Base-by-base conservation (phyloP, 2,113 vertebrate species). In the Empidonax alnorum region DNA sequence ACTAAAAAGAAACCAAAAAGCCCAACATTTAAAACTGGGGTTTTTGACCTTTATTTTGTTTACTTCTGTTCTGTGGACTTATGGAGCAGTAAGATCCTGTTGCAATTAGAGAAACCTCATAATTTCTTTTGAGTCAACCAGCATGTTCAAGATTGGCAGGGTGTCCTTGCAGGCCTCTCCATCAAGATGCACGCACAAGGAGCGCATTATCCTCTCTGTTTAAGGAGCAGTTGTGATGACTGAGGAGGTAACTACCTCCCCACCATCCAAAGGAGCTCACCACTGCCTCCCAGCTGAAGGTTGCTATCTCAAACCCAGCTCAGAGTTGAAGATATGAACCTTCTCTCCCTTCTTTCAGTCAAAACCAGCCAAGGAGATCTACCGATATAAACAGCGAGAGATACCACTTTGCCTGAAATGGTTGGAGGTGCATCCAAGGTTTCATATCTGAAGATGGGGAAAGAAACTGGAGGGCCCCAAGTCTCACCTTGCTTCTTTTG, bases 401-500 rank as follows among this genome's bases (percentile, higher is more conserved):
- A 69, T 62, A 69, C 0, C 4, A 9, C 21, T 39, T 74, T 33
- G 46, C 53, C 62, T 15, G 4, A 59, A 81, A 81, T 31, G 55
- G 50, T 41, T 86, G 47, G 61, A 95, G 73, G 78, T 3, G 24
- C 17, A 68, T 77, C 82, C 73, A 62, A 63, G 39, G 65, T 56
- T 93, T 92, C 61, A 44, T 77, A 90, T 71, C 61, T 87, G 62
- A 85, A 83, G 76, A 24, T 50, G 33, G 72, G 19, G 30, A 76
- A 10, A 94, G 67, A 74, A 90, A 47, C 33, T 73, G 55, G n/a
- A 85, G 59, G 93, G 39, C 50, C 87, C 82, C 63, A 90, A 65
- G 28, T 88, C 53, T 94, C 82, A 88, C 87, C 75, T 91, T 24
- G 23, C 33, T 87, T 91, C 87, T 94, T 96, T 96, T 95, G 87